phyloP scores from a whole-genome alignment of 2,888 invertebrate species.

The Pristionchus entomophagus region DNA sequence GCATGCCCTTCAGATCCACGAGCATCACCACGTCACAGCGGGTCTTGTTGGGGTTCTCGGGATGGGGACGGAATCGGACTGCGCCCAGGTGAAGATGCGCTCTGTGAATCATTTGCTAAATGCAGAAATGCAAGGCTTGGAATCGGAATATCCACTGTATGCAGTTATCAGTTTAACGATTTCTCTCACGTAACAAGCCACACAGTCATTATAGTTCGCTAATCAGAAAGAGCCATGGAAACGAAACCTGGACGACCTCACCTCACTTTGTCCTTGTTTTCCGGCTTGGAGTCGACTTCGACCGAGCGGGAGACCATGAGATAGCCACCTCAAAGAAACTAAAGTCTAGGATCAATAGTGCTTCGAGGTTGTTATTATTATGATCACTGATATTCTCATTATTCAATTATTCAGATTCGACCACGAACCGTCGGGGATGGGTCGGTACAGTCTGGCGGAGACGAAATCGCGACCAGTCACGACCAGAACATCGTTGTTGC shows the following conservation, averaged over 20 bases:
- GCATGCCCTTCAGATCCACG: slow-evolving; percentile 64
- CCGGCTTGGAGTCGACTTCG: slow-evolving; percentile 55
- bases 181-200: no score
- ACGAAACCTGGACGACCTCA: no score
- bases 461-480: slow-evolving; percentile 48
- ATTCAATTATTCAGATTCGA: no score
- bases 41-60: slow-evolving; percentile 56
- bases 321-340: slow-evolving; percentile 48
- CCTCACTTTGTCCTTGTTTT: slow-evolving; percentile 60
- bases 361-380: no score
- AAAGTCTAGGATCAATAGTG: no score
- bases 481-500: slow-evolving; percentile 48
- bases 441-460: slow-evolving; percentile 45
- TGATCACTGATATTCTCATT: no score
- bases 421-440: neutral
- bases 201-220: no score
- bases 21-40: slow-evolving; percentile 66
- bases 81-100: slow-evolving; percentile 62
- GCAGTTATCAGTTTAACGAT: no score
- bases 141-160: no score
- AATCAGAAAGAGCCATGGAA: no score
- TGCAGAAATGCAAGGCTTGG: no score
- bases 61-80: slow-evolving; percentile 63
- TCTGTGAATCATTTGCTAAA: slow-evolving; percentile 46
- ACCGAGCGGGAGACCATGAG: slow-evolving; percentile 64